Evolutionary conservation across 2,888 invertebrate species (phyloP), one percentile per base, ranked within the genome.

Genomic region (Syritta pipiens): DNA sequence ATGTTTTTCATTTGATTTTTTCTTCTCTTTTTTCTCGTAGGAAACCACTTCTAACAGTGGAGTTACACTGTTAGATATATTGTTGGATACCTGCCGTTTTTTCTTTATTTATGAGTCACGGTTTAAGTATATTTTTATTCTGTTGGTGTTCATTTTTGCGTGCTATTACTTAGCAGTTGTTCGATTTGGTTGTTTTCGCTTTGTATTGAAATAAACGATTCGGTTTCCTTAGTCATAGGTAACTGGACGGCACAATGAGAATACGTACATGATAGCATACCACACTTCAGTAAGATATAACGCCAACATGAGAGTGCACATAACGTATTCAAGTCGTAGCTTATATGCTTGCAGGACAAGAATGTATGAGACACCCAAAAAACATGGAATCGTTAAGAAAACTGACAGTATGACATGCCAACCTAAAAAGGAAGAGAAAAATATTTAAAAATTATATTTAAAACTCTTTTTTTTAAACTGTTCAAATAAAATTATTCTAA

Each of bases 311-410:
- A 97, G 94, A 40, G 94, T 93, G 87, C 95, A 94, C 85, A 97
- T 92, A 83, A 97, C 95, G 84, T 96, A 94, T 89, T 98, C 98
- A 77, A 97, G 90, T 81, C 95, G 91, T 42, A 97, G 91, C 49
- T 96, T 95, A 88, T 96, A 95, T 40, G 95, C 95, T 89, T 98
- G 97, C 93, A 96, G 95, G 57, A 96, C 90, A 42, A 97, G 91
- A 85, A 97, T 93, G 89, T 97, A 98, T 81, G 96, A 90, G 5
- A 96, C 93, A 40, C 95, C 96, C 57, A 95, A 88, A 24, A 95
- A 92, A 81, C 96, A 94, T 1, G 97, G 97, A 83, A 96, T 90
- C 32, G 95, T 95, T 67, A 97, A 90, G 46, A 95, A 86, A 75
- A 97, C 92, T 46, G 96, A 97, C 81, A 95, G 89, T 75, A 96